Evolutionary conservation across 2,113 vertebrate species (phyloP), one percentile per base, ranked within the genome.

Genomic region (Siniperca chuatsi): DNA sequence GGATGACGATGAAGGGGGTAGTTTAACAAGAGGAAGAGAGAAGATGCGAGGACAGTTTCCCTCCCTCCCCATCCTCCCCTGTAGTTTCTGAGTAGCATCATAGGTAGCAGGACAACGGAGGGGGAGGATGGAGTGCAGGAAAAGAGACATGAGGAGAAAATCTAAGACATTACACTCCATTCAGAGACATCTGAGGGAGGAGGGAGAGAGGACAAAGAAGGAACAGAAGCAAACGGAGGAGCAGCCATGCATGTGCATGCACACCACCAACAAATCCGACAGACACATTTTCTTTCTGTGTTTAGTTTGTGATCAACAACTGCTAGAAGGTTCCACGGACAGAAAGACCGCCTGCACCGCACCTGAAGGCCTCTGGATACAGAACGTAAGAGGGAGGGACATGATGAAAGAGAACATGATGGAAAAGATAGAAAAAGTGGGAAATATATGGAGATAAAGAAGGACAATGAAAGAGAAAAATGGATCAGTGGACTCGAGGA

Each of bases 241-340:
- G 81, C 95, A 94, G 95, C 96, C 96, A 96, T 96, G 98, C 98
- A 99, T 99, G 98, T 99, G 98, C 98, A 99, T 99, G 98, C 96
- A 96, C 96, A 97, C 90, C 97, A 94, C 89, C 90, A 86, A 92
- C 91, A 93, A 84, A 92, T 86, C 82, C 81, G 69, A 95, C 81
- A 8, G 78, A 88, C 90, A 94, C 89, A 79, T 91, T 94, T 88
- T 90, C 87, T 92, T 91, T 91, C 81, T 87, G 84, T 90, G 95
- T 97, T 93, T 94, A 83, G 82, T 91, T 92, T 95, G 93, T 93
- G 95, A 92, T 85, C 85, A 79, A 87, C 75, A 66, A 57, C 65
- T 72, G 76, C 55, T 25, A 35, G 61, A 86, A 73, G n/a, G 78
- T 46, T 68, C 60, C 55, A 75, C 85, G 68, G 83, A 66, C 60